Percentiles rank a stretch among this genome's conserved stretches.
Evolutionary conservation across 2,888 invertebrate species (phyloP).

Genomic region (Corythucha ciliata): DNA sequence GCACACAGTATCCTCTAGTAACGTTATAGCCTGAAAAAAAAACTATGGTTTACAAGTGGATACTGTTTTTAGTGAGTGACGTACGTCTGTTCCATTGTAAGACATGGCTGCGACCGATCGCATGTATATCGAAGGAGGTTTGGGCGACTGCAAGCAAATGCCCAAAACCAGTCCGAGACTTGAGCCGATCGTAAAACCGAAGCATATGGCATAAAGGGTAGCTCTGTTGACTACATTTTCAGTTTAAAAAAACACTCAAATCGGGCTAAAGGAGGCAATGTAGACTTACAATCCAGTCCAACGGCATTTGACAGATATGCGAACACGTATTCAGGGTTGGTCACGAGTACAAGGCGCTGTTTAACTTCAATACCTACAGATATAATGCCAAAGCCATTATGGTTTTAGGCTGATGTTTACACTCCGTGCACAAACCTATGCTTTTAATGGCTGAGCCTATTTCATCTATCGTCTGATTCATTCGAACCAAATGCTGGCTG

Average conservation of each 20-base stretch:
- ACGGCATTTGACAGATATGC: slow-evolving; percentile 24
- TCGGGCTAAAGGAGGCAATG: background rate
- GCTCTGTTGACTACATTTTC: slow-evolving; percentile 38
- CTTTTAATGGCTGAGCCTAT: slow-evolving; percentile 15
- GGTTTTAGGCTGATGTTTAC: no score
- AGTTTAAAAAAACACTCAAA: slow-evolving; percentile 4
- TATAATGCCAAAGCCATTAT: no score
- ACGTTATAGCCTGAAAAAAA: slow-evolving; percentile 44
- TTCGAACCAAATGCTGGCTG: no score
- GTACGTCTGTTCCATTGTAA: slow-evolving; percentile 42
- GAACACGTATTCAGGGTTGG: slow-evolving; percentile 19
- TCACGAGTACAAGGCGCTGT: background rate
- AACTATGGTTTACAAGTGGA: background rate
- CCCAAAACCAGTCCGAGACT: slow-evolving; percentile 41
- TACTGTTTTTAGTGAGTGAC: slow-evolving; percentile 22
- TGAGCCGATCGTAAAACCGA: slow-evolving; percentile 41
- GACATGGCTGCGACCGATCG: slow-evolving; percentile 42
- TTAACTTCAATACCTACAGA: slow-evolving; percentile 16
- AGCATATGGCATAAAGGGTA: slow-evolving; percentile 40
- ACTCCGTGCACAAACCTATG: no score
- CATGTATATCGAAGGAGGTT: slow-evolving; percentile 40
- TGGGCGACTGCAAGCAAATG: slow-evolving; percentile 36
- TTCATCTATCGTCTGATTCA: slow-evolving; percentile 16
- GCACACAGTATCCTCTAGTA: slow-evolving; percentile 45
- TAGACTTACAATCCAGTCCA: slow-evolving; percentile 28